Evolutionary conservation across 2,113 vertebrate species (phyloP).

Genomic region (Catharus bicknelli): DNA sequence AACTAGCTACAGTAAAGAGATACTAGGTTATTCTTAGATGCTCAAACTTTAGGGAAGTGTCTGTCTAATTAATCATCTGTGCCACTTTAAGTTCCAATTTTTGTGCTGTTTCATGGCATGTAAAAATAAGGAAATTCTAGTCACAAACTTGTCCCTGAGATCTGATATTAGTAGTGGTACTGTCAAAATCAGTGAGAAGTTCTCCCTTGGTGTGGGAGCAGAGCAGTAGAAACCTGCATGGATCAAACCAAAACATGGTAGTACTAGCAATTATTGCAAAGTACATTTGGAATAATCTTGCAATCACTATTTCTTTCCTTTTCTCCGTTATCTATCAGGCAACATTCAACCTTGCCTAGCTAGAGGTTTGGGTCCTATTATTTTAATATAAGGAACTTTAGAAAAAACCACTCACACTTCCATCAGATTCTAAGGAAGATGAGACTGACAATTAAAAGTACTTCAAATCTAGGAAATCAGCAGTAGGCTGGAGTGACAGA

Average conservation of each 20-base stretch:
- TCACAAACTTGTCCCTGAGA: neutral
- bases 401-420: neutral
- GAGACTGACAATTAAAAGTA: neutral
- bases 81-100: neutral
- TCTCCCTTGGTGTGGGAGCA: neutral
- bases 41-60: neutral
- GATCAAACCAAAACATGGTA: neutral
- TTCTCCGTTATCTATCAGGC: neutral
- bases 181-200: neutral
- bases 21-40: neutral
- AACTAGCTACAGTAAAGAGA: neutral
- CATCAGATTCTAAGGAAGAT: neutral
- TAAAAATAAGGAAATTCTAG: rapidly evolving
- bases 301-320: neutral
- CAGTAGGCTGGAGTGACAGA: neutral
- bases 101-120: neutral
- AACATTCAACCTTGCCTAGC: neutral
- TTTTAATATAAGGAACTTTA: neutral
- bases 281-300: neutral
- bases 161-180: rapidly evolving
- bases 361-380: neutral
- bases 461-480: neutral
- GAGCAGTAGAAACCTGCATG: neutral
- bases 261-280: neutral
- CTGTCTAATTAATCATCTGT: neutral